Evolutionary conservation across 2,797 vertebrate genomes (phyloP).

Genomic region (Neoniphon sammara): DNA sequence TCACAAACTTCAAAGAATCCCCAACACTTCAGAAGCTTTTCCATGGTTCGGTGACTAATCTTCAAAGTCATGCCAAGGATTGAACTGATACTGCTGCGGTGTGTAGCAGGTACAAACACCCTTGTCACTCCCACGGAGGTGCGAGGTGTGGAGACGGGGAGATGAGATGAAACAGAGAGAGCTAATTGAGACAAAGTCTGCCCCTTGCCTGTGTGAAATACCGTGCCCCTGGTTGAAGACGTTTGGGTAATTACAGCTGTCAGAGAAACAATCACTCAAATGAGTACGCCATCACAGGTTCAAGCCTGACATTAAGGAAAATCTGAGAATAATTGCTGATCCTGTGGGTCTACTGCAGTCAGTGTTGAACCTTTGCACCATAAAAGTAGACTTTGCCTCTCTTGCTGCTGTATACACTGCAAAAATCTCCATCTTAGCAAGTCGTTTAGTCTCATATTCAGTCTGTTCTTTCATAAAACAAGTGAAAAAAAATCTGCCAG

Average conservation of each 20-base stretch:
- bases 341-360: slow-evolving; percentile 45
- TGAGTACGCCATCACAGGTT: slow-evolving; percentile 65
- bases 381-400: slow-evolving; percentile 14
- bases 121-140: slow-evolving; percentile 61
- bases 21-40: slow-evolving; percentile 75
- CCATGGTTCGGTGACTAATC: slow-evolving; percentile 71
- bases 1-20: slow-evolving; percentile 71
- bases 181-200: slow-evolving; percentile 82
- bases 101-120: slow-evolving; percentile 73
- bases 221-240: slow-evolving; percentile 68
- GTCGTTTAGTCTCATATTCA: too few species aligned
- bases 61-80: slow-evolving; percentile 75
- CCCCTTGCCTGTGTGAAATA: slow-evolving; percentile 61
- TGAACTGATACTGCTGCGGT: slow-evolving; percentile 66
- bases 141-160: slow-evolving; percentile 64
- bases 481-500: too few species aligned
- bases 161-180: slow-evolving; percentile 63
- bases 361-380: not conserved
- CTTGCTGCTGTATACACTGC: not conserved
- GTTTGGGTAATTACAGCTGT: slow-evolving; percentile 74
- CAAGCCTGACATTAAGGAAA: slow-evolving; percentile 67
- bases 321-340: slow-evolving; percentile 59
- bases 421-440: too few species aligned
- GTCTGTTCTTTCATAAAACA: too few species aligned
- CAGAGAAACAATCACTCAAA: slow-evolving; percentile 73